phyloP scores from a whole-genome alignment of 1,140 invertebrate genomes.

The Cydia pomonella region DNA sequence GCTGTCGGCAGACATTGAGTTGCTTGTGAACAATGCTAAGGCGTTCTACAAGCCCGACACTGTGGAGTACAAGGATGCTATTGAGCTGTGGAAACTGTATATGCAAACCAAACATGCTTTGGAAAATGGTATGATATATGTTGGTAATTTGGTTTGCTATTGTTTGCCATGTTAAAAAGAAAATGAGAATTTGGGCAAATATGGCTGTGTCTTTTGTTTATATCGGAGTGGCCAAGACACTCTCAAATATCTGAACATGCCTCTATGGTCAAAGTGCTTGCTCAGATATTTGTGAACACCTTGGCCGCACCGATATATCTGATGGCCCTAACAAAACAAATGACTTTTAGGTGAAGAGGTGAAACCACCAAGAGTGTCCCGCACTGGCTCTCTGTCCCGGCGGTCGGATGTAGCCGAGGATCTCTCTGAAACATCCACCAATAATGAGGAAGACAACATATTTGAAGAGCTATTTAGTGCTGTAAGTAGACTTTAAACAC shows the following conservation, averaged over 20 bases:
- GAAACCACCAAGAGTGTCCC: conserved; percentile 70
- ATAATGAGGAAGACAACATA: conserved; percentile 86
- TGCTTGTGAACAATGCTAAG: conserved; percentile 95
- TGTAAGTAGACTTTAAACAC: conserved; percentile 65
- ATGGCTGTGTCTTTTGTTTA: too few relatives aligned
- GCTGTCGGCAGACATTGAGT: conserved; percentile 91
- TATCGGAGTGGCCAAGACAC: too few relatives aligned
- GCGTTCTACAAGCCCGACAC: conserved; percentile 94
- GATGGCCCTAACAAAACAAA: too few relatives aligned
- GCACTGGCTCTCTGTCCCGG: conserved; percentile 70
- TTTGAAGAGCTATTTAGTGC: conserved; percentile 84
- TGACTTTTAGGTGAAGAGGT: conserved; percentile 66
- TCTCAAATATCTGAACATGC: too few relatives aligned
- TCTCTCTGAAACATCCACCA: conserved; percentile 86
- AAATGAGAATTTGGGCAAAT: too few relatives aligned
- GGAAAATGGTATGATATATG: conserved; percentile 66
- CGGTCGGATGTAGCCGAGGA: conserved; percentile 81
- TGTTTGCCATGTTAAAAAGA: too few relatives aligned
- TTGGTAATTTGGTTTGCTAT: too few relatives aligned
- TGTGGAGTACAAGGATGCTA: conserved; percentile 95
- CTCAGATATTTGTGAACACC: too few relatives aligned
- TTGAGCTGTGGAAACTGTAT: conserved; percentile 94
- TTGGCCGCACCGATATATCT: too few relatives aligned
- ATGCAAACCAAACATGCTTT: conserved; percentile 78
- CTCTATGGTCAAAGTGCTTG: too few relatives aligned